Evolutionary conservation across 2,113 vertebrate species (phyloP), one percentile per base, ranked within the genome.

Genomic region (Coracopsis vasa): DNA sequence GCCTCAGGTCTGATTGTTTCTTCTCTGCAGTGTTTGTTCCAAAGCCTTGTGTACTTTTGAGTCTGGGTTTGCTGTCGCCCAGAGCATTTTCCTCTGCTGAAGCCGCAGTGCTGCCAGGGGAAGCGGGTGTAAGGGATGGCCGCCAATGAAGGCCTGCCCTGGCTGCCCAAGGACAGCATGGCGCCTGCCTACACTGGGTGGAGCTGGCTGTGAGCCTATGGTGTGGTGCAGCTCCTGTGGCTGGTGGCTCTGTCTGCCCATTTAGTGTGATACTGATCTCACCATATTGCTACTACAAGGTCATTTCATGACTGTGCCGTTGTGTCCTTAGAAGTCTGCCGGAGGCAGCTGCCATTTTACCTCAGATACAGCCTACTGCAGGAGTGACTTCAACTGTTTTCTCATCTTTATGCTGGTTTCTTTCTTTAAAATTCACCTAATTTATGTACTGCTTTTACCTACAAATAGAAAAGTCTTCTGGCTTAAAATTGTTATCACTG

Each of bases 181-280:
- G 47, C 5, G 2, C 18, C 33, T 11, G n/a, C 54, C 37, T 21
- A 7, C 6, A 0, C 20, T 0, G 2, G 7, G 33, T 6, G 25
- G 23, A 19, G 1, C 14, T 13, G 75, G 1, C 72, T 2, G 2
- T 20, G 53, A 78, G 29, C 48, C 64, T 39, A 3, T 3, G 1
- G 47, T 15, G 41, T 15, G 23, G 45, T 33, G 91, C 69, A 41
- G 64, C 53, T 80, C 25, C 28, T 16, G n/a, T 0, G 4, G 17
- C 86, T 21, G 5, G 11, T 1, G 7, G 75, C 54, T 80, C 48
- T 78, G 27, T 41, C 54, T 67, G 9, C 27, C 23, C 0, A 0
- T 39, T n/a, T 39, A 31, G 18, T 0, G 1, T 11, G 18, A 15
- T 18, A 21, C 24, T 53, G 61, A 69, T 41, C 67, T 81, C 62